Conservation (phyloP, 2,888 invertebrate genomes). For the Polydesmus complanatus region DNA sequence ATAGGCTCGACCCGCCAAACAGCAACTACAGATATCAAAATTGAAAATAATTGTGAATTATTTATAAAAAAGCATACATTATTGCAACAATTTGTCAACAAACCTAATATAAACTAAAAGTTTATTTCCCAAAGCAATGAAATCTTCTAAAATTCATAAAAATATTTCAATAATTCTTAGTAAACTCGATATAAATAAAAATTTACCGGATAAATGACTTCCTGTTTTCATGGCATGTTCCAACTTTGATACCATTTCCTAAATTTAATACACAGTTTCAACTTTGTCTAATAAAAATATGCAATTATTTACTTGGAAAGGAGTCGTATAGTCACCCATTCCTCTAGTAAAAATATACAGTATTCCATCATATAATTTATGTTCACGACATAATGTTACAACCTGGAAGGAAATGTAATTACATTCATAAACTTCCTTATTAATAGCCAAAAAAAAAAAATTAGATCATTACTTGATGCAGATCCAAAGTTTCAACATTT, state of each 20-base stretch:
- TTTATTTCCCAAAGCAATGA: slow-evolving; percentile 58
- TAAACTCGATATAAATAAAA: too few species aligned
- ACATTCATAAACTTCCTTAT: not conserved
- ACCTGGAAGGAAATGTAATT: slow-evolving; percentile 34
- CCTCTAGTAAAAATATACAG: slow-evolving; percentile 64
- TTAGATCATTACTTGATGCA: slow-evolving; percentile 13
- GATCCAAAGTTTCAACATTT: slow-evolving; percentile 16
- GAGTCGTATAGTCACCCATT: slow-evolving; percentile 56
- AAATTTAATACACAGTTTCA: slow-evolving; percentile 1
- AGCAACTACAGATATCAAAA: slow-evolving; percentile 45
- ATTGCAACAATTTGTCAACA: not conserved
- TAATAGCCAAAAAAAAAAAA: not conserved
- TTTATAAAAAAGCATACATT: too few species aligned
- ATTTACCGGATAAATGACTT: slow-evolving; percentile 3
- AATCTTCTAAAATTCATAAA: slow-evolving; percentile 20
- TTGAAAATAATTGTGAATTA: too few species aligned
- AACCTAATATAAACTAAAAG: slow-evolving; percentile 67
- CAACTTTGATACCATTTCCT: slow-evolving; percentile 26
- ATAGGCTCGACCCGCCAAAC: slow-evolving; percentile 71
- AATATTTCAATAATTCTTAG: too few species aligned
- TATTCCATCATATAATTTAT: slow-evolving; percentile 52
- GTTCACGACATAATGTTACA: slow-evolving; percentile 43
- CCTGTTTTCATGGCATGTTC: slow-evolving; percentile 15
- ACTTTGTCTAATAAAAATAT: not conserved
- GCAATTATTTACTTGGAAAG: slow-evolving; percentile 36